A percentile compares a stretch with the other conserved stretches of the same genome.
Evolutionary conservation across 1,140 invertebrate species (phyloP).

Genomic region (Pachyrhynchus sulphureomaculatus): DNA sequence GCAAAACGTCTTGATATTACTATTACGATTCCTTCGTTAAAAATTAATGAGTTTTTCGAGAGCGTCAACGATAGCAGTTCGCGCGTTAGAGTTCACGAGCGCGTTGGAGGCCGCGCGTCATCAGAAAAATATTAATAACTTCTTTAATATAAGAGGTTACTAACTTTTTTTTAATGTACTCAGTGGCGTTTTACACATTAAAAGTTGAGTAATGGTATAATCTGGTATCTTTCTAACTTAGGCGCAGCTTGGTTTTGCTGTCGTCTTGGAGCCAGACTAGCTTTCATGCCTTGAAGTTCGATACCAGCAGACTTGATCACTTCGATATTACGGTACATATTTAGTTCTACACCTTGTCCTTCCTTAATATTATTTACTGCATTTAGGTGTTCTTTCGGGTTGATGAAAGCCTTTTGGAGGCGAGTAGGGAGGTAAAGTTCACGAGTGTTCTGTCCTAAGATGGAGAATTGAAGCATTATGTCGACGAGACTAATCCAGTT

Average conservation of each 20-base stretch:
- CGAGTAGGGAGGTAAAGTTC: constrained; percentile 86
- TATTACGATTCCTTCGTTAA: too few relatives aligned
- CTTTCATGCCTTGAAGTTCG: constrained; percentile 87
- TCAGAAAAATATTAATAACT: too few relatives aligned
- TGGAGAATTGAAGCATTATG: constrained; percentile 90
- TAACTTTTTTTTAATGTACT: too few relatives aligned
- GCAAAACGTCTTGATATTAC: too few relatives aligned
- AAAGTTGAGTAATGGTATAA: constrained; percentile 73
- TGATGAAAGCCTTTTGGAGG: constrained; percentile 77
- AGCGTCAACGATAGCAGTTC: too few relatives aligned
- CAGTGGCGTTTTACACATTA: too few relatives aligned
- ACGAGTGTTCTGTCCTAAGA: constrained; percentile 73
- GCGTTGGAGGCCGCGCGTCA: too few relatives aligned
- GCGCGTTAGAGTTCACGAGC: too few relatives aligned
- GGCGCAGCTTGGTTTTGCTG: constrained; percentile 73
- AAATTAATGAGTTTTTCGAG: too few relatives aligned
- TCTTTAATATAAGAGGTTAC: too few relatives aligned
- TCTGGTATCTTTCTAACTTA: constrained; percentile 79
- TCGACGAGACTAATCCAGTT: constrained; percentile 95
- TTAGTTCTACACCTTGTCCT: constrained; percentile 58
- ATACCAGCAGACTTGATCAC: constrained; percentile 82
- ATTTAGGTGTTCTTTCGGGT: constrained; percentile 70
- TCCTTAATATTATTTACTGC: constrained; percentile 52
- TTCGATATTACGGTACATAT: constrained; percentile 73
- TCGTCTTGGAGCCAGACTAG: constrained; percentile 82